phyloP scores from a whole-genome alignment of 1,140 invertebrate genomes.

The Penaeus japonicus region DNA sequence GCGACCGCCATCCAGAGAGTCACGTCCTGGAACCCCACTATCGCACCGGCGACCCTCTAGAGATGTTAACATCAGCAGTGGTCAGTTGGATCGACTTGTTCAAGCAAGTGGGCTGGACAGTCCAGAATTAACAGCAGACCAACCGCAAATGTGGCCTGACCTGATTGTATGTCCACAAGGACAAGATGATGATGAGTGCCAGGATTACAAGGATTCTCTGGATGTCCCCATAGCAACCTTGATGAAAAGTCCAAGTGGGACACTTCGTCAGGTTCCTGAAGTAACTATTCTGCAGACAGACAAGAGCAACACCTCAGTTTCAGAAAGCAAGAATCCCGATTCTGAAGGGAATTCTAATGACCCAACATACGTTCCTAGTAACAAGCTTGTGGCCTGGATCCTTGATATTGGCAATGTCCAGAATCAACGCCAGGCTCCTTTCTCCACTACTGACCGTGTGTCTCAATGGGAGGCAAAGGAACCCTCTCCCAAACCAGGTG shows the following conservation, averaged over 20 bases:
- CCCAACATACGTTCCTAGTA: conserved; percentile 3
- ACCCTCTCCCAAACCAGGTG: background rate
- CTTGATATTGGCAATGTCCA: conserved; percentile 31
- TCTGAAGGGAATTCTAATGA: background rate
- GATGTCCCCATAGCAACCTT: conserved; percentile 39
- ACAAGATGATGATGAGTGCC: conserved; percentile 16
- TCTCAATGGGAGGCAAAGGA: conserved; percentile 38
- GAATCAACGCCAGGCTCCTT: background rate
- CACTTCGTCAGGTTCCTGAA: conserved; percentile 23
- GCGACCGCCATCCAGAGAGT: conserved; percentile 35
- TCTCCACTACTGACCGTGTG: conserved; percentile 27
- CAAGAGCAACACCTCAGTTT: background rate
- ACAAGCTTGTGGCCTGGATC: conserved; percentile 48
- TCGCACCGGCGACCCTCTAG: conserved; percentile 37
- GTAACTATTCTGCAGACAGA: conserved; percentile 1
- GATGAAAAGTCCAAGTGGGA: conserved; percentile 48
- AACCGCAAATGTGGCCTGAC: conserved; percentile 44
- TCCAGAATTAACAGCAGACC: background rate
- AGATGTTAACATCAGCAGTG: conserved; percentile 40
- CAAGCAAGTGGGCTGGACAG: background rate
- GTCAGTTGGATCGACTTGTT: conserved; percentile 23
- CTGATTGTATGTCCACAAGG: conserved; percentile 38
- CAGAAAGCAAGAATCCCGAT: background rate
- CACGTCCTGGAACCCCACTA: background rate
- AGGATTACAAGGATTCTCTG: conserved; percentile 26